A percentile compares a stretch with the other conserved stretches of the same genome.
Evolutionary conservation across 2,888 invertebrate genomes (phyloP).

Genomic region (Apoda limacodes): DNA sequence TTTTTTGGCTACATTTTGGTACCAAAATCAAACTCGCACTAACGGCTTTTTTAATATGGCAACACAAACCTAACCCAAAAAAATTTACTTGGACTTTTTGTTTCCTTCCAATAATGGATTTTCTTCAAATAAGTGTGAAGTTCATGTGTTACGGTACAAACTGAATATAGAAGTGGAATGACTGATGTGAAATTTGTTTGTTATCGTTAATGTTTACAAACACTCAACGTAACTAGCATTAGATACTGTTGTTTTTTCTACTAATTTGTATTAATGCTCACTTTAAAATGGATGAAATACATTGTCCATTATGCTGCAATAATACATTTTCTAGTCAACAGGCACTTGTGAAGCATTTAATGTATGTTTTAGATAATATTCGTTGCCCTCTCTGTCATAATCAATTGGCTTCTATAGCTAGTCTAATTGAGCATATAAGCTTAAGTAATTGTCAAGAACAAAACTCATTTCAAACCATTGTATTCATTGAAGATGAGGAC

Average conservation of each 20-base stretch:
- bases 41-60: too few relatives aligned
- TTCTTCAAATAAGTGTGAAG: constrained; percentile 52
- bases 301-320: constrained; percentile 75
- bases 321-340: constrained; percentile 69
- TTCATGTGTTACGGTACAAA: constrained; percentile 56
- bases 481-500: neutral
- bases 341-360: constrained; percentile 65
- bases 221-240: constrained; percentile 19
- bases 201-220: constrained; percentile 32
- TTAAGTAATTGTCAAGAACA: constrained; percentile 32
- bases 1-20: too few relatives aligned
- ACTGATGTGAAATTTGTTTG: constrained; percentile 22
- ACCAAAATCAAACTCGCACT: too few relatives aligned
- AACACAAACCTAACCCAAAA: too few relatives aligned
- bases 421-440: constrained; percentile 70
- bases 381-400: constrained; percentile 71
- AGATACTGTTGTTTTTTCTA: neutral
- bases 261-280: constrained; percentile 13
- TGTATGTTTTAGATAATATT: constrained; percentile 57
- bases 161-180: constrained; percentile 37
- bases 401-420: constrained; percentile 61
- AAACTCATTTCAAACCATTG: neutral
- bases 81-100: constrained; percentile 5
- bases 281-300: constrained; percentile 63
- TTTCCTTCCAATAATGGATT: constrained; percentile 31